Conservation (phyloP, 2,888 invertebrate species). For the Acrobasis consociella region DNA sequence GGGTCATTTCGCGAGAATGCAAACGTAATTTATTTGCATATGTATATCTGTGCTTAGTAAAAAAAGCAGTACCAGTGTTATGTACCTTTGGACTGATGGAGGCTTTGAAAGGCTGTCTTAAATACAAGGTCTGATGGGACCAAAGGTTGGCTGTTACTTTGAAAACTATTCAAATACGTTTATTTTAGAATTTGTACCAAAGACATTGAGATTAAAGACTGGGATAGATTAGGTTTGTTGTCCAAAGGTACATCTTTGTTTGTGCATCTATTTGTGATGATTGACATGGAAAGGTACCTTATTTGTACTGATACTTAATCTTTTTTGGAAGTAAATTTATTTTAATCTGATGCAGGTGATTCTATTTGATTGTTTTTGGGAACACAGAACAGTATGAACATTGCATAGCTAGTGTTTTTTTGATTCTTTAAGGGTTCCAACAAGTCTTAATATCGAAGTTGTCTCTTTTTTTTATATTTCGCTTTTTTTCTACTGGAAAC, state of each 20-base stretch:
- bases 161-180: not conserved
- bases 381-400: no score
- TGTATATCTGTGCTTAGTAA: not conserved
- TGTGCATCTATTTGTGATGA: not conserved
- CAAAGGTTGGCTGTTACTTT: not conserved
- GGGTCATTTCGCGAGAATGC: not conserved
- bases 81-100: constrained; percentile 19
- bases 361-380: no score
- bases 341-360: no score
- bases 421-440: no score
- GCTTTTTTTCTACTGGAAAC: no score
- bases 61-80: not conserved
- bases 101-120: constrained; percentile 16
- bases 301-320: not conserved
- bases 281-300: not conserved
- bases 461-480: no score
- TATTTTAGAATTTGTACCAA: constrained; percentile 17
- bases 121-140: constrained; percentile 18
- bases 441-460: no score
- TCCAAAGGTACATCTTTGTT: constrained; percentile 20
- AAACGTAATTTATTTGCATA: not conserved
- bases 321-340: not conserved
- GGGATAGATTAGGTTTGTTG: constrained; percentile 19
- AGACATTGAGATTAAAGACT: constrained; percentile 20
- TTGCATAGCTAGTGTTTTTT: no score